Conservation (phyloP, 2,113 vertebrate genomes). For the Tachuris rubrigastra region DNA sequence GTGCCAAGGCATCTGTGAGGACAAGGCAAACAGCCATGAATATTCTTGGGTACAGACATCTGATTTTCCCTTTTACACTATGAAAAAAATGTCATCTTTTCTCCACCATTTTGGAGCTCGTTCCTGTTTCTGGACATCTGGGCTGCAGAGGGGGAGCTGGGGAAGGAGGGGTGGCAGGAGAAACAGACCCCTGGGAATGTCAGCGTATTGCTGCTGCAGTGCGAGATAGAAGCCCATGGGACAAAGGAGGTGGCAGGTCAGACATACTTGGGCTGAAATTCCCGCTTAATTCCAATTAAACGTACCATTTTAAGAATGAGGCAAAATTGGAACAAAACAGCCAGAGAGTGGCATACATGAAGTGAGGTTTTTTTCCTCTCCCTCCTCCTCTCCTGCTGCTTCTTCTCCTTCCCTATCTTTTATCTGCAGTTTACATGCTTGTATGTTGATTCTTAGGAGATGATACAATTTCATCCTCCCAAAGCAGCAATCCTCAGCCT, state of each 20-base stretch:
- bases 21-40: neutral
- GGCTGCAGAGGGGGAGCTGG: neutral
- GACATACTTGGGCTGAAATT: neutral
- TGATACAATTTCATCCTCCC: neutral
- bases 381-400: accelerated
- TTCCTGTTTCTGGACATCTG: accelerated
- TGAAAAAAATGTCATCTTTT: neutral
- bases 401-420: neutral
- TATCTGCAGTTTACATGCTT: neutral
- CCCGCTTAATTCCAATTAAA: neutral
- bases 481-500: neutral
- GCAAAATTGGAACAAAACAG: neutral
- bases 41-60: neutral
- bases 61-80: neutral
- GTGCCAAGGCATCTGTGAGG: neutral
- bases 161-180: neutral
- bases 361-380: no score
- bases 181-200: accelerated
- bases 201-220: accelerated
- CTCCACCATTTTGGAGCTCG: accelerated
- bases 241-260: neutral
- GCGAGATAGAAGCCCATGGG: accelerated
- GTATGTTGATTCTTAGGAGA: neutral
- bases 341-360: no score
- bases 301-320: neutral